These are phyloP conservation scores for Cranoglanis bouderius DNA, from an alignment of 2,113 vertebrate species.

Conservation along the genomic window DNA sequence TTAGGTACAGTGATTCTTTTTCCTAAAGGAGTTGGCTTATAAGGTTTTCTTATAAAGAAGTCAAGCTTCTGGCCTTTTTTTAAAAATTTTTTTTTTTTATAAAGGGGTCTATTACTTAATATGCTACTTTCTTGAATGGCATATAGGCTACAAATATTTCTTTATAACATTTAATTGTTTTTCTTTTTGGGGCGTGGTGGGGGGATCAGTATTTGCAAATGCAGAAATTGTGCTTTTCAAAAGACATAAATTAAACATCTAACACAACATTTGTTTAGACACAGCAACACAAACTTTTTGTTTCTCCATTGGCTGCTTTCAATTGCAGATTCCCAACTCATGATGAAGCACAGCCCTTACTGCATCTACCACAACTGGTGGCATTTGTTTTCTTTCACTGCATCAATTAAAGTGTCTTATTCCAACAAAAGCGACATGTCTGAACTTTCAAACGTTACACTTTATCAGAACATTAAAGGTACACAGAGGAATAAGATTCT, in stretches of 20 bases:
- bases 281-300: constrained; percentile 56
- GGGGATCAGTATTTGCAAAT: background rate
- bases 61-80: no score
- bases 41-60: no score
- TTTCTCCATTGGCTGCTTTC: constrained; percentile 65
- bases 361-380: constrained; percentile 51
- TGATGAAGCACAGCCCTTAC: constrained; percentile 65
- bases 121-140: no score
- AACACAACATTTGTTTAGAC: constrained; percentile 9
- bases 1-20: no score
- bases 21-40: no score
- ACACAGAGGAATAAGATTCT: constrained; percentile 40
- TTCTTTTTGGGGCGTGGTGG: background rate
- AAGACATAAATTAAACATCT: background rate
- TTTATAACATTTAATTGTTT: background rate
- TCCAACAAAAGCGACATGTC: constrained; percentile 26
- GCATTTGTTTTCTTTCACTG: background rate
- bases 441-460: constrained; percentile 62
- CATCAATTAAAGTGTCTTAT: constrained; percentile 26
- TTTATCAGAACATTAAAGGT: constrained; percentile 56
- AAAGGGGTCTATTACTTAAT: no score
- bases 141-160: background rate
- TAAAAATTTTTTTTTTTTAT: no score
- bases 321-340: constrained; percentile 63
- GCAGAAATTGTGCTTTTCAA: background rate